A percentile compares a stretch with the other conserved stretches of the same genome.
Evolutionary conservation across 2,113 vertebrate species (phyloP).

Genomic region (Guaruba guarouba): DNA sequence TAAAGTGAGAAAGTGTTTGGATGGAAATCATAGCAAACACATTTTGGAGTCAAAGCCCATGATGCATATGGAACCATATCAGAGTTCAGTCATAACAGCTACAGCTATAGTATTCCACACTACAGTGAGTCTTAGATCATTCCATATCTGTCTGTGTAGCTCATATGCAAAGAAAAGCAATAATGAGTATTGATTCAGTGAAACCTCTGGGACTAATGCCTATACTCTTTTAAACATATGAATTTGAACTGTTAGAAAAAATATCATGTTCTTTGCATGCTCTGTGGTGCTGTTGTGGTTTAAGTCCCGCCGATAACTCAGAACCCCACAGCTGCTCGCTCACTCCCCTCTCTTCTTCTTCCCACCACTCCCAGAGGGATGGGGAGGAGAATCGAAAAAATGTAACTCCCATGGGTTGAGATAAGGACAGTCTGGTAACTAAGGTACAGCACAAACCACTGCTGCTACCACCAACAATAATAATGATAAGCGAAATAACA

Average conservation of each 20-base stretch:
- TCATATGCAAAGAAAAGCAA: not conserved
- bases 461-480: too few species aligned
- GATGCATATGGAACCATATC: not conserved
- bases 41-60: not conserved
- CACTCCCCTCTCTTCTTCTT: too few species aligned
- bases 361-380: too few species aligned
- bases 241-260: not conserved
- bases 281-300: not conserved
- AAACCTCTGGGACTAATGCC: not conserved
- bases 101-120: not conserved
- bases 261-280: not conserved
- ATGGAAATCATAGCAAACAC: not conserved
- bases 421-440: too few species aligned
- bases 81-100: not conserved
- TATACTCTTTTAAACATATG: not conserved
- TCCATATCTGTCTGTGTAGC: not conserved
- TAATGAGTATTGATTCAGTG: not conserved
- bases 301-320: too few species aligned
- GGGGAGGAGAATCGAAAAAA: too few species aligned
- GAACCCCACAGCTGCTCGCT: too few species aligned
- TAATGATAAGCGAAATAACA: too few species aligned
- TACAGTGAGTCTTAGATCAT: not conserved
- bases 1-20: not conserved
- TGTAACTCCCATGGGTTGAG: too few species aligned
- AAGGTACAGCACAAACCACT: too few species aligned